Percentiles rank a stretch among this genome's conserved stretches.
phyloP scores from a whole-genome alignment of 2,113 vertebrate species.

The Poecile atricapillus region DNA sequence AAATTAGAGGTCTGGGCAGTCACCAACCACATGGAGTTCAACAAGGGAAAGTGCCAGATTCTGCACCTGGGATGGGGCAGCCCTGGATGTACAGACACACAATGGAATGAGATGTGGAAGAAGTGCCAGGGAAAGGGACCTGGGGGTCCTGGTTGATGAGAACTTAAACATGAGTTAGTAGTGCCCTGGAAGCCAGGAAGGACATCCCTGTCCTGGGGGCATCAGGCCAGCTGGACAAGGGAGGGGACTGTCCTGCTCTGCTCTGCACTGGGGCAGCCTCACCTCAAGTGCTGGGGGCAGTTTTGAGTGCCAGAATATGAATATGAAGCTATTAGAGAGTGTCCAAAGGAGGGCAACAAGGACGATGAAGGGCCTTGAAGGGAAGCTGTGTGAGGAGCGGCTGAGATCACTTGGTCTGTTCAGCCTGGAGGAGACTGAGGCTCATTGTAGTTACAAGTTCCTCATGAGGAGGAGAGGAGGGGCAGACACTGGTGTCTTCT shows the following conservation, averaged over 20 bases:
- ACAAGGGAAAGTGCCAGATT: accelerated
- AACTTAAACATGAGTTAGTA: neutral
- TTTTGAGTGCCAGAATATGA: too few species aligned
- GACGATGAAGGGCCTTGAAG: neutral
- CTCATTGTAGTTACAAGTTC: neutral
- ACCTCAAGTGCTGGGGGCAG: neutral
- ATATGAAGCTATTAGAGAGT: neutral
- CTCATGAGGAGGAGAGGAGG: neutral
- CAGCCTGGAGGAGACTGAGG: neutral
- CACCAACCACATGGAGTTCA: neutral
- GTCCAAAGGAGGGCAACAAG: neutral
- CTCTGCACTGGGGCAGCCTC: accelerated
- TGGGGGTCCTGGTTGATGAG: neutral
- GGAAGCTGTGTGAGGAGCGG: neutral
- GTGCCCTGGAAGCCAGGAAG: neutral
- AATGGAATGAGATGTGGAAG: neutral
- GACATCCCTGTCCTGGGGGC: neutral
- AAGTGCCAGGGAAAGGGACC: neutral
- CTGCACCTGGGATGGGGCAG: neutral
- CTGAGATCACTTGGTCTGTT: neutral
- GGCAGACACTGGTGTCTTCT: neutral
- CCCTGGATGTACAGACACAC: too few species aligned
- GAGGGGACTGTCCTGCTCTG: neutral
- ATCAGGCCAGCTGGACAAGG: neutral
- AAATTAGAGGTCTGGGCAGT: neutral